Base-by-base conservation (phyloP, 2,113 vertebrate genomes). In the Charadrius vociferus region DNA sequence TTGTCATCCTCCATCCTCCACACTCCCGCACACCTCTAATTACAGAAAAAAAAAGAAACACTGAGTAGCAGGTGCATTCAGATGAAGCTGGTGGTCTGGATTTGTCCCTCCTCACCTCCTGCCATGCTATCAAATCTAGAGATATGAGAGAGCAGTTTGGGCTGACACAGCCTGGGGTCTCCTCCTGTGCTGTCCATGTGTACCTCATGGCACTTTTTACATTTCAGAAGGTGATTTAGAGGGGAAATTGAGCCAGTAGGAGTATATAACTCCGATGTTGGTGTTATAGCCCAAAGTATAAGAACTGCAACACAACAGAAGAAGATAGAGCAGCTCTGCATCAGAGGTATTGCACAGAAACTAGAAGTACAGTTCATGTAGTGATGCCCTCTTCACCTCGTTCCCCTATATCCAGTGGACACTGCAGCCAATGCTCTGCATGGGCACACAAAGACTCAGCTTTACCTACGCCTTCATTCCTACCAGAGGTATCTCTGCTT, bases 1-100 rank as follows among this genome's bases (percentile, higher is more conserved):
- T 88, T 90, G 81, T 75, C 88, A 74, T 80, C 43, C 59, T 90
- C 53, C 47, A 63, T 59, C 43, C 70, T 87, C 73, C 72, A 81
- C 62, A 53, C n/a, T 84, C n/a, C 32, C 2, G 36, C 83, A 55
- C 29, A 66, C 36, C 58, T 78, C 79, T 74, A 65, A 89, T 74
- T 61, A 67, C 27, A 63, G 81, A 63, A 83, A 62, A 65, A 83
- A 62, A 65, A 24, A 8, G 15, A 52, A 87, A 56, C 29, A 23
- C 6, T 47, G 37, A 67, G 73, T 77, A 71, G 22, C 26, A 81
- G 83, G 34, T 81, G 10, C 23, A 61, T 73, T 58, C 34, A 59
- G 45, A 72, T 62, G 34, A 74, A 81, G 30, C n/a, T 65, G 34
- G 16, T 34, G 21, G 22, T 75, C 72, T 75, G 36, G 32, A 62